Percentiles rank a stretch among this genome's conserved stretches.
phyloP scores from a whole-genome alignment of 2,113 vertebrate genomes.

The Uria aalge region DNA sequence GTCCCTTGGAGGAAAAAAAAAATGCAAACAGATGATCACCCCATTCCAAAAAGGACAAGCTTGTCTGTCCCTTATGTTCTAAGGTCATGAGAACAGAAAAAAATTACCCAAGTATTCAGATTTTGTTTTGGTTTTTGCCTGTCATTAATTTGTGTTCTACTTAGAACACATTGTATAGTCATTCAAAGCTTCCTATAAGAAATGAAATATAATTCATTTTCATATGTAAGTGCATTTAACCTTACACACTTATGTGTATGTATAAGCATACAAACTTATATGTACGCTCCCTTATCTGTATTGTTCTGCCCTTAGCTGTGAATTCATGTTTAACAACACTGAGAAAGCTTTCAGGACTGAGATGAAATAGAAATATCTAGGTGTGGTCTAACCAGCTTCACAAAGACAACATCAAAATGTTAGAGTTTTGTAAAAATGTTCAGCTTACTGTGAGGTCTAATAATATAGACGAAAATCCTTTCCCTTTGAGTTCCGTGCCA shows the following conservation, averaged over 20 bases:
- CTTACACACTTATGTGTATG: neutral
- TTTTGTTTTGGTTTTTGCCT: neutral
- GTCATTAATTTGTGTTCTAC: neutral
- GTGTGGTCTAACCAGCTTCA: neutral
- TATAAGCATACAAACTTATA: too few species aligned
- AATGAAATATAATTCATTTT: neutral
- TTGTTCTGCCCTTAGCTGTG: neutral
- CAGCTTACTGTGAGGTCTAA: neutral
- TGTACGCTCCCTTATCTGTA: neutral
- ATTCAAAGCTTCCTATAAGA: neutral
- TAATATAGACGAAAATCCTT: neutral
- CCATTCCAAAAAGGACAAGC: neutral
- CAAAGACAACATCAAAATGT: neutral
- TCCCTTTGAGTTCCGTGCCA: neutral
- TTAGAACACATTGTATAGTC: neutral
- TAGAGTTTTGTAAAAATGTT: neutral
- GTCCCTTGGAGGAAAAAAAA: neutral
- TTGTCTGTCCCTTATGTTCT: neutral
- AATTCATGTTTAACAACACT: neutral
- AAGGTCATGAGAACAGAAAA: neutral
- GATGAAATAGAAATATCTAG: neutral
- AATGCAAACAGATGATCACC: fast-evolving
- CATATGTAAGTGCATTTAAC: neutral
- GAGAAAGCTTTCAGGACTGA: neutral
- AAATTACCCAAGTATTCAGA: neutral